Percentiles rank a stretch among this genome's conserved stretches.
Evolutionary conservation across 2,797 vertebrate species (phyloP).

Genomic region (Sebastes minor): DNA sequence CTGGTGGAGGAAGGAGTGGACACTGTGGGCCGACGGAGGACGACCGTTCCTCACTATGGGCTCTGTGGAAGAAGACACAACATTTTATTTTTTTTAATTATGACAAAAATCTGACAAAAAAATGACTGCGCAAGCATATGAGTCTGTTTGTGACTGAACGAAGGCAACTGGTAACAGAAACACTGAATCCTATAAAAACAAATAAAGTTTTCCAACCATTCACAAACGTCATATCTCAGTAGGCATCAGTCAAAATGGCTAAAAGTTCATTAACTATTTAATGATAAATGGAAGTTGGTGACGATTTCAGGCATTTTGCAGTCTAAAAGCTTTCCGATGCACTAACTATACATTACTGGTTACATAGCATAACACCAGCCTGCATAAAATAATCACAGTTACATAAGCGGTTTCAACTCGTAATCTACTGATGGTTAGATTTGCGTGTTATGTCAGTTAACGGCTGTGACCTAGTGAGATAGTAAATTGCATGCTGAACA

Average conservation of each 20-base stretch:
- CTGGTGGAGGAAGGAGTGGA: constrained; percentile 97
- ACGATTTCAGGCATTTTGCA: background rate
- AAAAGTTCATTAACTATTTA: background rate
- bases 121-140: background rate
- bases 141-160: background rate
- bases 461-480: background rate
- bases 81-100: background rate
- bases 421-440: constrained; percentile 34
- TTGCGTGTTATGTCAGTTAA: background rate
- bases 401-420: constrained; percentile 40
- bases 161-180: background rate
- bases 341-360: background rate
- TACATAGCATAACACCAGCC: background rate
- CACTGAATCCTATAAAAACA: background rate
- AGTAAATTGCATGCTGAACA: background rate
- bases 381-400: constrained; percentile 35
- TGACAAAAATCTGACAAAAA: background rate
- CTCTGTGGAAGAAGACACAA: constrained; percentile 76
- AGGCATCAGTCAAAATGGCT: background rate
- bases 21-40: constrained; percentile 93
- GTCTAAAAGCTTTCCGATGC: background rate
- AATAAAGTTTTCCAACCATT: background rate
- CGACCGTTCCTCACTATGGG: constrained; percentile 96
- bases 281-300: too few species aligned
- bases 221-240: background rate